These are phyloP conservation scores for Tragelaphus eurycerus DNA, from an alignment of 2,797 vertebrate genomes.

Conservation along the genomic window DNA sequence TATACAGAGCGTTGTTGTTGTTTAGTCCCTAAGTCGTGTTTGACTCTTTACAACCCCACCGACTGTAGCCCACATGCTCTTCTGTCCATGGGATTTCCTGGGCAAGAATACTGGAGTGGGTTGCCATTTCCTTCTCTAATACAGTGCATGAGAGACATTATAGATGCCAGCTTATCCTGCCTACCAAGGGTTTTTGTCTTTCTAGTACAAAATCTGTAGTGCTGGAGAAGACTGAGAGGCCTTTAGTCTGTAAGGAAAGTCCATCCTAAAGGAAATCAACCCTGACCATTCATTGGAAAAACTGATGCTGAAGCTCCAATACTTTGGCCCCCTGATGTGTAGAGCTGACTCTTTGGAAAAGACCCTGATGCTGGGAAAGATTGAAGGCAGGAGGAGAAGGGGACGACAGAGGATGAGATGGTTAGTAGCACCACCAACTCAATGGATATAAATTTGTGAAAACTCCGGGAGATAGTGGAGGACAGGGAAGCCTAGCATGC, in stretches of 20 bases:
- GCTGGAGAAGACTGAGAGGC: not conserved
- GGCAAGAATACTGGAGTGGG: not conserved
- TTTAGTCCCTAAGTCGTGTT: not conserved
- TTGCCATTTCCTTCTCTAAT: not conserved
- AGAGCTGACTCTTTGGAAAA: not conserved
- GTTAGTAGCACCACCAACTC: not conserved
- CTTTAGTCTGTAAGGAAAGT: not conserved
- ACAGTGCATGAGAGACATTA: not conserved
- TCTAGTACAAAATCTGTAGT: not conserved
- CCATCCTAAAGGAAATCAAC: not conserved
- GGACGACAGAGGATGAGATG: not conserved
- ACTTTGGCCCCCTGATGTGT: not conserved
- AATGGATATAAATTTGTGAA: not conserved
- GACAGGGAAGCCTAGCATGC: not conserved
- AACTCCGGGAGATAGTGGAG: not conserved
- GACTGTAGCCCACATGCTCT: not conserved
- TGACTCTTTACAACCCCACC: not conserved
- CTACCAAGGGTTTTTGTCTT: not conserved
- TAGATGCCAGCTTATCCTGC: not conserved
- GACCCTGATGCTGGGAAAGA: not conserved
- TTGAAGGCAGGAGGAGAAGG: not conserved
- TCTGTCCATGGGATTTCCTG: not conserved
- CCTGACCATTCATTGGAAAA: not conserved
- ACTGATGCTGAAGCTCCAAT: not conserved
- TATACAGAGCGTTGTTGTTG: not conserved